Base-by-base conservation (phyloP, 2,888 invertebrate genomes). In the Chirona hameri region DNA sequence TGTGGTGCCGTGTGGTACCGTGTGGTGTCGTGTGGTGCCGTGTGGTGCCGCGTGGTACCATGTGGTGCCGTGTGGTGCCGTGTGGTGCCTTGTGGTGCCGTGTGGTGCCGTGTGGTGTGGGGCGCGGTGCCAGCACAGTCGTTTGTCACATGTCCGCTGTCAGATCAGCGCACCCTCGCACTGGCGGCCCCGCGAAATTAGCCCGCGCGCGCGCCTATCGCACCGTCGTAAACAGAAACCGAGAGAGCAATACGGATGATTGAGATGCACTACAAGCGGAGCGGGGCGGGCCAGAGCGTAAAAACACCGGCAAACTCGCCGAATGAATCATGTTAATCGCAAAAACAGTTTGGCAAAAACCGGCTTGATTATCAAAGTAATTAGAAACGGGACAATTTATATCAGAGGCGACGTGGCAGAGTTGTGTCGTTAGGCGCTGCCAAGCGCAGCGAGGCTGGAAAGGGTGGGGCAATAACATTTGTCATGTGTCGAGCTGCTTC, bases 321-420 rank as follows among this genome's bases (percentile, higher is more conserved):
- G 14, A 31, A 72, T 72, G 72, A 72, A 72, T 72, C 72, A 72
- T 72, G 72, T 72, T 72, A 72, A 72, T 72, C 14, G 72, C 72
- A 31, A 72, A 69, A 29, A 72, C 18, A 31, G 31, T 12, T 29
- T 31, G 18, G 18, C 72, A 72, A 72, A 72, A 72, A 72, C 72
- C 29, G 72, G 18, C 72, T 31, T 27, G 29, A 72, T 72, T 72
- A 31, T 31, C 72, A 72, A 72, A 72, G 72, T 31, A 72, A 72
- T 72, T 72, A 72, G 72, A 72, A 31, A 27, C 18, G 31, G 72
- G 72, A 72, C 72, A 72, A 72, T 72, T 72, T 72, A 72, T 72
- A 31, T 72, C 31, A 1, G 72, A 31, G 72, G 24, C 14, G 18
- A 0, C 18, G 10, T 27, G 72, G 72, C 72, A 14, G 27, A 69